Evolutionary conservation across 2,797 vertebrate genomes (phyloP).

Genomic region (Novumbra hubbsi): DNA sequence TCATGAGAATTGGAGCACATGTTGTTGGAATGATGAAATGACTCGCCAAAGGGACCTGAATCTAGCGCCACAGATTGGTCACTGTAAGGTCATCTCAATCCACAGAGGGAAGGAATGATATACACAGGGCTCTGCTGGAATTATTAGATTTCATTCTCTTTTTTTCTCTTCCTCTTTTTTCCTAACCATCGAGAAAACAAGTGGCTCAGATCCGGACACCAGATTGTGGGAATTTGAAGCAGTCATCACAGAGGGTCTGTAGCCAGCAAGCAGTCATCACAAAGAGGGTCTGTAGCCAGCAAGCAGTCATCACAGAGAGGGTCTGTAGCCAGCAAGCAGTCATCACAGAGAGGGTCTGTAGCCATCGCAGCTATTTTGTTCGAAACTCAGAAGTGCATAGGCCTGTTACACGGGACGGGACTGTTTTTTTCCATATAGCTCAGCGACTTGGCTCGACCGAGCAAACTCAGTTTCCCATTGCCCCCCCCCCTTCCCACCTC

Average conservation of each 20-base stretch:
- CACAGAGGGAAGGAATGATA: conserved; percentile 60
- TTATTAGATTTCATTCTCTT: conserved; percentile 62
- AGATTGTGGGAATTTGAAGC: conserved; percentile 65
- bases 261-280: conserved; percentile 36
- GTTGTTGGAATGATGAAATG: conserved; percentile 73
- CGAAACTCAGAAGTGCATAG: conserved; percentile 71
- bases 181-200: conserved; percentile 49
- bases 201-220: conserved; percentile 46
- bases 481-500: conserved; percentile 43
- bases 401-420: conserved; percentile 74
- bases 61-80: conserved; percentile 64
- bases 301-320: conserved; percentile 46
- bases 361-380: conserved; percentile 66
- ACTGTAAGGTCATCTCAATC: conserved; percentile 67
- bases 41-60: conserved; percentile 67
- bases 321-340: conserved; percentile 49
- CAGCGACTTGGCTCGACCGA: conserved; percentile 81
- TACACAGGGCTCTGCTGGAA: conserved; percentile 59
- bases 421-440: conserved; percentile 80
- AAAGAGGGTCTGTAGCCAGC: too few relatives aligned
- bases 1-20: conserved; percentile 79
- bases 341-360: conserved; percentile 43
- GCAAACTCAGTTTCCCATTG: conserved; percentile 75
- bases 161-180: background rate
- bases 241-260: conserved; percentile 52